These are phyloP conservation scores for Himalopsyche tibetana DNA, from an alignment of 2,888 invertebrate genomes.

Conservation along the genomic window DNA sequence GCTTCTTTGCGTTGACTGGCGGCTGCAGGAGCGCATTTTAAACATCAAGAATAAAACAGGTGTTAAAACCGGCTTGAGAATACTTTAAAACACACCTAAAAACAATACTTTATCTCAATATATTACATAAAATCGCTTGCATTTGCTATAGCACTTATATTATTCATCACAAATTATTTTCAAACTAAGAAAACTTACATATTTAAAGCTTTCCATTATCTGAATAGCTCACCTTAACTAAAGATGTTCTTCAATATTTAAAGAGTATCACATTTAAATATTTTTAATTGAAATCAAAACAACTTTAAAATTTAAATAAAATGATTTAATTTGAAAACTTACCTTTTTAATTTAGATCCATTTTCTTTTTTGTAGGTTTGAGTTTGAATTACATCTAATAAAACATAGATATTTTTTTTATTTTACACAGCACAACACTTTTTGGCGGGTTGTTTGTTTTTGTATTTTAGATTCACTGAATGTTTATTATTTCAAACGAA, in stretches of 20 bases:
- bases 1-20: conserved; percentile 8
- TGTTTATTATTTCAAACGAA: background rate
- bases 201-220: background rate
- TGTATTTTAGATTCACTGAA: conserved; percentile 20
- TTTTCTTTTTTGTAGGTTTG: too few relatives aligned
- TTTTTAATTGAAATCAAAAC: too few relatives aligned
- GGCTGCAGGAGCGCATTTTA: conserved; percentile 41
- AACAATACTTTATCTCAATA: conserved; percentile 20
- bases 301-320: too few relatives aligned
- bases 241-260: too few relatives aligned
- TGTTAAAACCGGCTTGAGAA: conserved; percentile 31
- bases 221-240: too few relatives aligned
- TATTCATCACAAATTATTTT: background rate
- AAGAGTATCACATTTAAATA: too few relatives aligned
- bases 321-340: too few relatives aligned
- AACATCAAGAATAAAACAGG: conserved; percentile 40
- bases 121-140: conserved; percentile 16
- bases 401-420: conserved; percentile 2
- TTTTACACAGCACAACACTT: conserved; percentile 8
- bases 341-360: too few relatives aligned
- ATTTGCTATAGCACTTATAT: background rate
- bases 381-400: background rate
- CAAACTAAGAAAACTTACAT: background rate
- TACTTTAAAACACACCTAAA: conserved; percentile 36
- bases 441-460: conserved; percentile 20